Base-by-base conservation (phyloP, 2,113 vertebrate species). In the Gopherus evgoodei region DNA sequence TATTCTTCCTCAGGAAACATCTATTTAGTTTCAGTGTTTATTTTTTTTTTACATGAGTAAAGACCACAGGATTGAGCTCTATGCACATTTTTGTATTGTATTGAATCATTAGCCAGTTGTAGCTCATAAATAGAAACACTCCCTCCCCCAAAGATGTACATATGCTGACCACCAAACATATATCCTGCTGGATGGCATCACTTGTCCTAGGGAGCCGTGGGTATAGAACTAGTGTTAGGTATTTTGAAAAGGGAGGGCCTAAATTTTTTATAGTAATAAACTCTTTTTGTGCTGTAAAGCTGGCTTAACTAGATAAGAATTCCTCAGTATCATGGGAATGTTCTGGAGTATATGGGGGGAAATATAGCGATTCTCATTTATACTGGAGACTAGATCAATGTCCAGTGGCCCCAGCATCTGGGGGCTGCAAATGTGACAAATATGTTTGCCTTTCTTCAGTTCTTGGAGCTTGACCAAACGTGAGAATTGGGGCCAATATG, bases 1-100 rank as follows among this genome's bases (percentile, higher is more conserved):
- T 94, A 50, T 79, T 31, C 75, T 86, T 83, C 86, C 84, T 96
- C 44, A 57, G 92, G 82, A 93, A 90, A 80, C 92, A 89, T 81
- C 2, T 1, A 21, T 42, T 62, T 92, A 88, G 44, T 88, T 93
- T 81, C 35, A 54, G 44, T 21, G 38, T 42, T 93, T 53, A 8
- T 3, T 69, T n/a, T 52, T 91, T 91, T 91, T 91, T 93, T 75
- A 93, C 91, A 88, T 96, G 50, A 6, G 57, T 93, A 49, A 0
- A 24, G 57, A 78, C 87, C 44, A 3, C 16, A 4, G 81, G 80
- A 92, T 57, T 88, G 91, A 31, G 90, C 35, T 53, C 84, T 53
- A 25, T 65, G 27, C 53, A 53, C 35, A 57, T 82, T 89, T 22
- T 54, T 94, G 88, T 81, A 82, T 84, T 87, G 57, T 90, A 53